Evolutionary conservation across 2,888 invertebrate genomes (phyloP), one percentile per base, ranked within the genome.

Genomic region (Apoda limacodes): DNA sequence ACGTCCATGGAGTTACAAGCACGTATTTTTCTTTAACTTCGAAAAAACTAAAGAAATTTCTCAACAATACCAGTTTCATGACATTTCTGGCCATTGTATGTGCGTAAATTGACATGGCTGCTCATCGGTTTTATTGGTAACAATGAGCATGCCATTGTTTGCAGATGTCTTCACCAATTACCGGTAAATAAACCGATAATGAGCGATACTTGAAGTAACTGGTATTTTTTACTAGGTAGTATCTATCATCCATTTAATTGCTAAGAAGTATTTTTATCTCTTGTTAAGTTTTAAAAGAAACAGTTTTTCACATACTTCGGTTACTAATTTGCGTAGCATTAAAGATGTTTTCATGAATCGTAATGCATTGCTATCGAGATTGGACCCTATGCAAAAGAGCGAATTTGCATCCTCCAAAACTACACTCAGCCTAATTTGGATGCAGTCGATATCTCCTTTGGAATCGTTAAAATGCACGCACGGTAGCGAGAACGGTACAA

Each of bases 381-480:
- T n/a, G n/a, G 42, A 39, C 38, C 46, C 57, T 67, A 75, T 72
- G 72, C 71, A 72, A 76, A 74, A 48, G 32, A 60, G 48, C 48
- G 43, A 50, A 75, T 78, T 78, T 50, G 70, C 71, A 71, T 72
- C 61, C 54, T 40, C 50, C 45, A 39, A 59, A 62, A 61, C 56
- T 52, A 51, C 60, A 54, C 52, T 60, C 61, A 47, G 42, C 68
- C 74, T 70, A 72, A 74, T 72, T 80, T 80, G 78, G 70, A 64
- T 69, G 61, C 68, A 52, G 52, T 58, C 57, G 60, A 55, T 74
- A 71, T 76, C 71, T 68, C 56, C 40, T 41, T 32, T 44, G 56
- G 52, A 63, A 70, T 76, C 74, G 66, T 74, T 70, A 68, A 69
- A 70, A 71, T 55, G 63, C 65, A 68, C 65, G 70, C 67, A 71